A percentile compares a stretch with the other conserved stretches of the same genome.
phyloP scores from a whole-genome alignment of 2,113 vertebrate species.

The Cryptoleucopteryx plumbea region DNA sequence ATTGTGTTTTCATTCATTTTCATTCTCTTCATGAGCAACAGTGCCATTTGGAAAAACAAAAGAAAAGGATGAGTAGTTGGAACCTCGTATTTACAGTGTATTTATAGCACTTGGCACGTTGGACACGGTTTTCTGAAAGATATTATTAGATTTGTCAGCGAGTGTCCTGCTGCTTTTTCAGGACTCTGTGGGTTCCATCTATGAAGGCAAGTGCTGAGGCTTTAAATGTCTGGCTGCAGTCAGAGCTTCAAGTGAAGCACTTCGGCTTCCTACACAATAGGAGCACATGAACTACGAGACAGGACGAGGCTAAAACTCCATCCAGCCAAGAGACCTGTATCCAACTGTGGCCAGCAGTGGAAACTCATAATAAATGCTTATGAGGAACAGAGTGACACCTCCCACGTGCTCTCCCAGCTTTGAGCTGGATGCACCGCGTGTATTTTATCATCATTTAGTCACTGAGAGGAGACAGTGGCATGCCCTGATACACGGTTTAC shows the following conservation, averaged over 20 bases:
- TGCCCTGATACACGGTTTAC: not conserved
- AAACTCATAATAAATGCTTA: not conserved
- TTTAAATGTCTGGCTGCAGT: not conserved
- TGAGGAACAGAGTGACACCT: not conserved
- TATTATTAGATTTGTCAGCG: constrained; percentile 25
- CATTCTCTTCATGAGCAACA: constrained; percentile 18
- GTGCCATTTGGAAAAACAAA: constrained; percentile 30
- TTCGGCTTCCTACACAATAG: not conserved
- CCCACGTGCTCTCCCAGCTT: not conserved
- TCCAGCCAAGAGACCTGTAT: not conserved
- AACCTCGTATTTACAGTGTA: constrained; percentile 4
- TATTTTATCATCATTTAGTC: not conserved
- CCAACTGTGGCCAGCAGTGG: not conserved
- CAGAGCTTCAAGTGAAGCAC: not conserved
- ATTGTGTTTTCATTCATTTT: constrained; percentile 43
- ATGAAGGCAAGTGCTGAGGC: not conserved
- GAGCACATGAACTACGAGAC: not conserved
- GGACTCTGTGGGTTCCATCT: not conserved
- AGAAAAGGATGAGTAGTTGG: not conserved
- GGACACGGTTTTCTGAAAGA: constrained; percentile 11
- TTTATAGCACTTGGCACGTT: constrained; percentile 15
- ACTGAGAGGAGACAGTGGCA: not conserved
- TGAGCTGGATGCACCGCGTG: not conserved
- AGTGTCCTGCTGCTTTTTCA: constrained; percentile 1
- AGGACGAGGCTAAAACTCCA: not conserved